These are phyloP conservation scores for Orbicella faveolata DNA, from an alignment of 64 coral and sea anemone genomes.

Conservation along the genomic window DNA sequence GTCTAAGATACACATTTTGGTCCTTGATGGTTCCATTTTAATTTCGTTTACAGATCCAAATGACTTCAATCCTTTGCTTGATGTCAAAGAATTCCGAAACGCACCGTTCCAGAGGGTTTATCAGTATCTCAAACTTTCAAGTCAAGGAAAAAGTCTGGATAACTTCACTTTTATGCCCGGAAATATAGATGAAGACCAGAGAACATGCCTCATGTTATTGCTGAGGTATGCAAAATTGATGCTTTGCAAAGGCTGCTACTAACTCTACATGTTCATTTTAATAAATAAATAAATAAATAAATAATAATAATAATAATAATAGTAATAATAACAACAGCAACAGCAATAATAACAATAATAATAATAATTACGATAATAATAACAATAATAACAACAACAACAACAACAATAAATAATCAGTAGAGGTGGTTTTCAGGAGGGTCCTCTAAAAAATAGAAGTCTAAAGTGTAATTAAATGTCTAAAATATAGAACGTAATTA, in stretches of 20 bases:
- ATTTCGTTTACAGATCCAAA: background rate
- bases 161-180: constrained; percentile 3
- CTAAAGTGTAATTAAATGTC: no score
- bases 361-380: no score
- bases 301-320: no score
- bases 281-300: no score
- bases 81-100: constrained; percentile 61
- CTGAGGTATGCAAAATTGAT: constrained; percentile 34
- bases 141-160: constrained; percentile 50
- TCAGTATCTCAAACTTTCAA: constrained; percentile 66
- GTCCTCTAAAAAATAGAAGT: no score
- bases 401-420: no score
- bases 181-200: background rate
- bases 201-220: constrained; percentile 28
- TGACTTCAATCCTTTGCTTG: constrained; percentile 49
- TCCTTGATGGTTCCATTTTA: background rate
- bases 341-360: no score
- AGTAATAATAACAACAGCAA: no score
- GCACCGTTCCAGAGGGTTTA: constrained; percentile 63
- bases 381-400: no score
- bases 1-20: background rate
- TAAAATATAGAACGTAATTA: no score
- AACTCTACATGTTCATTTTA: no score
- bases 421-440: no score
- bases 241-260: background rate